Conservation (phyloP, 1,140 invertebrate species). For the Bombus superbus region DNA sequence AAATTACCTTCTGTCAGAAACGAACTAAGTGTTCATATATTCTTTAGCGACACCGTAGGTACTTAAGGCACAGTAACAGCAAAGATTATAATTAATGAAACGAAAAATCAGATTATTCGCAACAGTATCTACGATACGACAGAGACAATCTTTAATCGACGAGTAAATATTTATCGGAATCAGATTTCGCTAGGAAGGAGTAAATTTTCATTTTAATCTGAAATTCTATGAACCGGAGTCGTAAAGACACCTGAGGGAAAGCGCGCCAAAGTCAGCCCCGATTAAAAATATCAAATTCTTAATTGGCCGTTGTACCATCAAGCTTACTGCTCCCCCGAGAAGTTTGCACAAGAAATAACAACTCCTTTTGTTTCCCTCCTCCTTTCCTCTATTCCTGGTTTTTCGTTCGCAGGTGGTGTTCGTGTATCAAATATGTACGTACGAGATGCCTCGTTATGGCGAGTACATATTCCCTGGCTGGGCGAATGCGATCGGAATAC, state of each 20-base stretch:
- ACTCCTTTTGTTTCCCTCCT: neutral
- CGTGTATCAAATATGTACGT: conserved; percentile 87
- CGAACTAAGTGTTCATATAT: too few species aligned
- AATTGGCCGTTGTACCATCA: conserved; percentile 49
- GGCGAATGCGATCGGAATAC: conserved; percentile 87
- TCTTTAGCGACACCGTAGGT: too few species aligned
- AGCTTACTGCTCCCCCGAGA: neutral
- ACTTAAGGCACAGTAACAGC: too few species aligned
- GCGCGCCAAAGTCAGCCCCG: conserved; percentile 15
- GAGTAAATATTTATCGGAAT: neutral
- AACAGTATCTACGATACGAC: too few species aligned
- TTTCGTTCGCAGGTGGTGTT: conserved; percentile 85
- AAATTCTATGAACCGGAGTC: neutral
- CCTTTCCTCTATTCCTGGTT: neutral
- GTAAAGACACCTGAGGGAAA: neutral
- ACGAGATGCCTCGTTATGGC: conserved; percentile 84
- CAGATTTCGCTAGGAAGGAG: neutral
- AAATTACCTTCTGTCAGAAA: too few species aligned
- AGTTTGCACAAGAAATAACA: conserved; percentile 13
- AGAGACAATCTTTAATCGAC: neutral
- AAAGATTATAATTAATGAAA: neutral
- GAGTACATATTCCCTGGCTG: conserved; percentile 86
- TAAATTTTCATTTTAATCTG: conserved; percentile 12
- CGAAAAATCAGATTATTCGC: too few species aligned
- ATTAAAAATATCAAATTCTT: conserved; percentile 65